Base-by-base conservation (phyloP, 2,113 vertebrate genomes). In the Melanotaenia duboulayi region DNA sequence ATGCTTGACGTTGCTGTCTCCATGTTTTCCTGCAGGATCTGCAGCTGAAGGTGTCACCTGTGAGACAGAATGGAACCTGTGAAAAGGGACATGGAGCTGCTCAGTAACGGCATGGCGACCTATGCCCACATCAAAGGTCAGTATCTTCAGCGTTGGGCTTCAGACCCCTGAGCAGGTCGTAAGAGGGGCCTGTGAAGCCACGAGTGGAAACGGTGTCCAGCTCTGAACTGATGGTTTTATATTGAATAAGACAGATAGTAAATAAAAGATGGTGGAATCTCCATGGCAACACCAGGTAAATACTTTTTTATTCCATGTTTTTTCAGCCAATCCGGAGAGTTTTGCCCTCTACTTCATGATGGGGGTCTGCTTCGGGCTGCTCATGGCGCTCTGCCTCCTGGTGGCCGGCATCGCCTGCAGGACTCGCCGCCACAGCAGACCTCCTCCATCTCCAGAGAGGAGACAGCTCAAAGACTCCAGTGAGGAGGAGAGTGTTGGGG, bases 341-440 rank as follows among this genome's bases (percentile, higher is more conserved):
- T 96, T 98, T 0, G 96, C 97, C 19, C 95, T 99, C 52, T 98
- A 96, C 91, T 99, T 98, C 57, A 96, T 98, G 92, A 94, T 97
- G 91, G 97, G 98, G 0, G 94, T 99, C 32, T 98, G 96, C 78
- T 95, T 96, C 1, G 97, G 98, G 50, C 94, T 99, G 40, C 90
- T 99, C 77, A 91, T 96, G 82, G 98, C 97, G 0, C 92, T 99
- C 46, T 96, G 96, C 88, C 94, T 98, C 71, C 91, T 99, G 85
- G 94, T 99, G 80, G 92, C 94, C 71, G 94, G 94, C 68, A 92
- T 97, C 77, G 93, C 96, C 60, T 99, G 97, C 85, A 94, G 88
- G 39, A 69, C 94, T 14, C 85, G 67, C 20, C 71, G 54, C 50
- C 68, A 17, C 13, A 78, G n/a, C 12, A 90, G 87, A 32, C 69